Evolutionary conservation across 2,888 invertebrate species (phyloP).

Genomic region (Serripes groenlandicus): DNA sequence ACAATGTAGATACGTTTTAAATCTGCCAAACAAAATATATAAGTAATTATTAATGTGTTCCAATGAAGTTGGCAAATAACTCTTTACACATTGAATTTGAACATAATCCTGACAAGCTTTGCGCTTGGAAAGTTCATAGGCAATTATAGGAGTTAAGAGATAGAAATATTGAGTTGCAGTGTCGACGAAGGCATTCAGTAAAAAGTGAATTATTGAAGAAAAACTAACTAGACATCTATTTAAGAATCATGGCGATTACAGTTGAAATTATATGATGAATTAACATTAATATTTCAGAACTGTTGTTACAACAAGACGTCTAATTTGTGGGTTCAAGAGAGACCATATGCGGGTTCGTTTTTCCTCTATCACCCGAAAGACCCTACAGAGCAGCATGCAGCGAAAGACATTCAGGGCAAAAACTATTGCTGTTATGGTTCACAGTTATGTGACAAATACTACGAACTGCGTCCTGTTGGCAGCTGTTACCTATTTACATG

Average conservation of each 20-base stretch:
- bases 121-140: no score
- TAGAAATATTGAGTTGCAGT: neutral
- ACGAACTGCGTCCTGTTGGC: conserved; percentile 30
- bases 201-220: neutral
- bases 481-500: conserved; percentile 27
- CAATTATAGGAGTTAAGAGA: no score
- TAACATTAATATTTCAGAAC: conserved; percentile 38
- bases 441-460: conserved; percentile 34
- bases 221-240: neutral
- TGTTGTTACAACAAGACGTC: conserved; percentile 40
- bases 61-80: neutral
- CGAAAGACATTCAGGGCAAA: conserved; percentile 24
- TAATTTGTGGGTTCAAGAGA: conserved; percentile 21
- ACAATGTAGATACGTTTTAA: no score
- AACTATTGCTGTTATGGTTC: conserved; percentile 36
- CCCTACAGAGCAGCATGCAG: conserved; percentile 10
- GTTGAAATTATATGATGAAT: no score
- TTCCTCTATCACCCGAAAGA: conserved; percentile 28
- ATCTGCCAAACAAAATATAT: no score
- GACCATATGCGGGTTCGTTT: conserved; percentile 39
- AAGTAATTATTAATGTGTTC: neutral
- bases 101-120: no score
- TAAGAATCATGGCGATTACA: neutral
- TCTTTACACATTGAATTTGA: no score
- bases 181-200: neutral